Evolutionary conservation across 1,140 invertebrate genomes (phyloP).

Genomic region (Chlorops oryzae): DNA sequence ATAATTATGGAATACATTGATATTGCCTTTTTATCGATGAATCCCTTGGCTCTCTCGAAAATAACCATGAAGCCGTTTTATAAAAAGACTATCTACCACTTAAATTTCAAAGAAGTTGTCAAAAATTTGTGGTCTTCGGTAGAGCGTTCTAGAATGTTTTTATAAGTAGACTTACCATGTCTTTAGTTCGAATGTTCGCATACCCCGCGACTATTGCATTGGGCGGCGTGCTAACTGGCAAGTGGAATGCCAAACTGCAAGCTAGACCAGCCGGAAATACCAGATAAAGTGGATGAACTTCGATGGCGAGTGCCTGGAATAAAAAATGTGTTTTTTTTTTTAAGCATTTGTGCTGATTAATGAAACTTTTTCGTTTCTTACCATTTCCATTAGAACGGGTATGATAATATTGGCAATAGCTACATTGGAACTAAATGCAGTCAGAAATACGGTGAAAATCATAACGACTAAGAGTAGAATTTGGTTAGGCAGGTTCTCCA

Average conservation of each 20-base stretch:
- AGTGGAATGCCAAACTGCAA: slow-evolving; percentile 64
- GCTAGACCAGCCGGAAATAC: slow-evolving; percentile 72
- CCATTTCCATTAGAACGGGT: slow-evolving; percentile 59
- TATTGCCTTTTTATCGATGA: too few relatives aligned
- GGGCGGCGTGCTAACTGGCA: slow-evolving; percentile 76
- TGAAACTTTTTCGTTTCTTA: slow-evolving; percentile 33
- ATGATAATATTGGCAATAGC: slow-evolving; percentile 61
- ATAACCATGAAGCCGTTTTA: too few relatives aligned
- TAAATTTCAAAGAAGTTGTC: background rate
- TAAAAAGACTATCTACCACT: background rate
- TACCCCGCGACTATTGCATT: slow-evolving; percentile 84
- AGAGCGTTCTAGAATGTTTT: background rate
- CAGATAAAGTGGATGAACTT: slow-evolving; percentile 71
- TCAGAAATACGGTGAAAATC: slow-evolving; percentile 52
- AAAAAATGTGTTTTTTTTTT: background rate
- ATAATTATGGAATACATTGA: too few relatives aligned
- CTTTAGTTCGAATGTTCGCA: slow-evolving; percentile 62
- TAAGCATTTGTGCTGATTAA: slow-evolving; percentile 28
- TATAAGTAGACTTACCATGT: slow-evolving; percentile 61
- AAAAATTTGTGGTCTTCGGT: slow-evolving; percentile 1
- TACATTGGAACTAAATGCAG: slow-evolving; percentile 61
- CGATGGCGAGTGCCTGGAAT: slow-evolving; percentile 51
- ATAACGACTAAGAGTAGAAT: slow-evolving; percentile 48
- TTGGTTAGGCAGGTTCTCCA: slow-evolving; percentile 36
- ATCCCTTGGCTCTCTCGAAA: too few relatives aligned